Evolutionary conservation across 2,113 vertebrate species (phyloP).

Genomic region (Embiotoca jacksoni): DNA sequence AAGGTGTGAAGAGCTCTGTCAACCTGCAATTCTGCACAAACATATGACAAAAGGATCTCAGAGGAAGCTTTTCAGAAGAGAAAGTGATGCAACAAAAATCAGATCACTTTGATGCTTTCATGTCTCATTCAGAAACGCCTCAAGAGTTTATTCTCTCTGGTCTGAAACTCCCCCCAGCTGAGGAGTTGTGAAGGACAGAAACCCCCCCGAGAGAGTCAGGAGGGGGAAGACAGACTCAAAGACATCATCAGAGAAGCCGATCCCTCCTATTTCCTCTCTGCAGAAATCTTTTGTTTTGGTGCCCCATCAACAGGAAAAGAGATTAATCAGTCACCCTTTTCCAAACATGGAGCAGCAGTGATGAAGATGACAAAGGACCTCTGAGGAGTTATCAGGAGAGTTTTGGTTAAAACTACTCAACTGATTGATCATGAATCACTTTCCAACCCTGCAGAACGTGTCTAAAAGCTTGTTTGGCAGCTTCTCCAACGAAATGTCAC

Average conservation of each 20-base stretch:
- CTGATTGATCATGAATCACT: conserved; percentile 41
- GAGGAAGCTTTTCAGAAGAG: no score
- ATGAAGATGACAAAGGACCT: conserved; percentile 9
- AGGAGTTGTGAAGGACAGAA: no score
- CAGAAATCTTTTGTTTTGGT: no score
- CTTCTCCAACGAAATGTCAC: conserved; percentile 41
- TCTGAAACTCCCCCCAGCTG: neutral
- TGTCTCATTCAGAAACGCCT: no score
- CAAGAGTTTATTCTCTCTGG: no score
- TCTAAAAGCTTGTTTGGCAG: conserved; percentile 60
- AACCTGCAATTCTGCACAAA: no score
- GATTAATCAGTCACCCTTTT: neutral
- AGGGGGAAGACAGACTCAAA: neutral
- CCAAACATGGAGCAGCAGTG: neutral
- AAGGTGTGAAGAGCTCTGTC: no score
- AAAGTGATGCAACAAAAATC: no score
- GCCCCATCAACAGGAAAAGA: neutral
- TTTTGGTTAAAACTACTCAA: conserved; percentile 19
- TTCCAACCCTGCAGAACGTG: neutral
- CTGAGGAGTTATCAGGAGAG: neutral
- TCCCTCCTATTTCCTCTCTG: neutral
- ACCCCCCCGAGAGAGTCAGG: no score
- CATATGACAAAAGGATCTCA: no score
- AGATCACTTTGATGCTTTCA: no score
- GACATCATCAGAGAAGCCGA: neutral